phyloP scores from a whole-genome alignment of 1,140 invertebrate genomes.

The Drosophila ananassae region DNA sequence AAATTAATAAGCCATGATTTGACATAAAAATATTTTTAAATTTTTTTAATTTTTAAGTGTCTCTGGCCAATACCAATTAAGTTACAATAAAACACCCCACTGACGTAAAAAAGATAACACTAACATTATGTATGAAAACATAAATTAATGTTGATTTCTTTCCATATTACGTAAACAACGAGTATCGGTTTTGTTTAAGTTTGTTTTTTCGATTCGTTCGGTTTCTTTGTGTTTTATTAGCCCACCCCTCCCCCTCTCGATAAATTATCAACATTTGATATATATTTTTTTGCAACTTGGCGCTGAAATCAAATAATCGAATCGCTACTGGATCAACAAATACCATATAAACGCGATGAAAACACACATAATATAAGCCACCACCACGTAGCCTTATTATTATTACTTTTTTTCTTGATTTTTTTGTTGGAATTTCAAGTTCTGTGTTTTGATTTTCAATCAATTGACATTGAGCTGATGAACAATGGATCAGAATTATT shows the following conservation, averaged over 20 bases:
- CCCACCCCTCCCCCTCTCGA: constrained; percentile 20
- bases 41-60: not conserved
- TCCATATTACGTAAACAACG: constrained; percentile 36
- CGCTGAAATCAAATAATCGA: constrained; percentile 81
- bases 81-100: constrained; percentile 32
- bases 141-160: constrained; percentile 48
- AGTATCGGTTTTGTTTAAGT: constrained; percentile 39
- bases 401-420: constrained; percentile 32
- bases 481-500: not conserved
- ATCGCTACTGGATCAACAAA: constrained; percentile 48
- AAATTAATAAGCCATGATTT: not conserved
- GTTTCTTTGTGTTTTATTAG: constrained; percentile 42
- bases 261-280: constrained; percentile 54
- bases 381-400: constrained; percentile 28
- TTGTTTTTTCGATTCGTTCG: constrained; percentile 38
- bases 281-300: constrained; percentile 72
- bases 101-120: constrained; percentile 8
- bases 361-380: constrained; percentile 54
- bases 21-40: not conserved
- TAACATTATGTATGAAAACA: constrained; percentile 32
- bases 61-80: constrained; percentile 23
- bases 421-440: constrained; percentile 20
- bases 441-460: constrained; percentile 29
- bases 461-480: constrained; percentile 14
- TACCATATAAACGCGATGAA: constrained; percentile 43